Evolutionary conservation across 2,888 invertebrate genomes (phyloP), one percentile per base, ranked within the genome.

Genomic region (Rhogogaster chlorosoma): DNA sequence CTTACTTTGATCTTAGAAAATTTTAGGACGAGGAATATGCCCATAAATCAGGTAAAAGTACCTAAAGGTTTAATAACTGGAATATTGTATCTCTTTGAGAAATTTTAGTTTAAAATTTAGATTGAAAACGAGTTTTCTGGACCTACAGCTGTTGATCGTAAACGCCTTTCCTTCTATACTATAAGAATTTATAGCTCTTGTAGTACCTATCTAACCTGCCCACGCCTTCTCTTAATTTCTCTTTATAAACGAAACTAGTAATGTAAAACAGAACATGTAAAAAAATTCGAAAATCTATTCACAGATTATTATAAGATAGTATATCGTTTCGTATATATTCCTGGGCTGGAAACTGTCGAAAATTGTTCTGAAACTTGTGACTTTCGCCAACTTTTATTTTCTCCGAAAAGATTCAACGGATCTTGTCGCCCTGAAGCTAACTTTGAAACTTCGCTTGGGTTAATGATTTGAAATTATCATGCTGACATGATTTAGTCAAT

Each of bases 211-310:
- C 22, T n/a, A 9, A 18, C n/a, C 22, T n/a, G 2, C 70, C 70
- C 70, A 70, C 70, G 70, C 18, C 36, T 70, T 32, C 4, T 32
- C 18, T 70, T 32, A 32, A 70, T 70, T 70, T 70, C 70, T 70
- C 70, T 32, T 64, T 15, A 36, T 15, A 36, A 36, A 70, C 15
- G 5, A 67, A 7, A 29, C 29, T 22, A 1, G n/a, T 53, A 53
- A 53, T 53, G n/a, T 53, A 4, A 12, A 45, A 53, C 18, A 53
- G 53, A n/a, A n/a, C n/a, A n/a, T n/a, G n/a, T 6, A n/a, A 1
- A 53, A 7, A 53, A 53, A 53, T n/a, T n/a, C n/a, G 53, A n/a
- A n/a, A 53, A 53, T 53, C n/a, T 53, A 53, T n/a, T n/a, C 53
- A 53, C 53, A n/a, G 53, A 53, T 53, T 7, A 53, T n/a, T 5